phyloP scores from a whole-genome alignment of 2,113 vertebrate genomes.

The Thamnaconus septentrionalis region DNA sequence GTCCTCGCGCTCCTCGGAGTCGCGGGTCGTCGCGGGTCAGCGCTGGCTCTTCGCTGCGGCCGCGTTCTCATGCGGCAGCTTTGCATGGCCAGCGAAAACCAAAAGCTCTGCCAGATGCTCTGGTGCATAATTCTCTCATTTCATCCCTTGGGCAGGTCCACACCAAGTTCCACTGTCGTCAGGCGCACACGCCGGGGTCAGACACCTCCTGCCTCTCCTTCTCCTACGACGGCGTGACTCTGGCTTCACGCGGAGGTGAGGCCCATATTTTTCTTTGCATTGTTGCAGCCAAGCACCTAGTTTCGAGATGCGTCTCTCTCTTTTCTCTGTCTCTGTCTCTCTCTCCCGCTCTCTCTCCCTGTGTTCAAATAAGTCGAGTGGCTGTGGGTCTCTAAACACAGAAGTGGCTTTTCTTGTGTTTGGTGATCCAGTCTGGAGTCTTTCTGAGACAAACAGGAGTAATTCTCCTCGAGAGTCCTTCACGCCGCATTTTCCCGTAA shows the following conservation, averaged over 20 bases:
- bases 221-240: constrained; percentile 88
- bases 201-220: constrained; percentile 90
- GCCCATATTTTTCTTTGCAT: neutral
- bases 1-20: neutral
- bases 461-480: constrained; percentile 18
- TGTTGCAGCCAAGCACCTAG: neutral
- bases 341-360: no score
- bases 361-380: no score
- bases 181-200: constrained; percentile 86
- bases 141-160: constrained; percentile 81
- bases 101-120: neutral
- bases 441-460: constrained; percentile 30
- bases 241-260: constrained; percentile 92
- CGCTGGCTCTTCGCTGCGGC: neutral
- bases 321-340: no score
- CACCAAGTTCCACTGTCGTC: constrained; percentile 94
- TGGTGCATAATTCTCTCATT: neutral
- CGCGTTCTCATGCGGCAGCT: neutral
- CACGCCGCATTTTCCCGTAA: constrained; percentile 12
- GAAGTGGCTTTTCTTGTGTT: neutral
- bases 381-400: neutral
- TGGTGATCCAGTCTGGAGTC: constrained; percentile 4
- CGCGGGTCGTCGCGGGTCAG: neutral
- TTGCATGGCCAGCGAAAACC: neutral
- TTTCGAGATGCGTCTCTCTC: no score